Conservation (phyloP, 1,140 invertebrate species). For the Euwallacea fornicatus region DNA sequence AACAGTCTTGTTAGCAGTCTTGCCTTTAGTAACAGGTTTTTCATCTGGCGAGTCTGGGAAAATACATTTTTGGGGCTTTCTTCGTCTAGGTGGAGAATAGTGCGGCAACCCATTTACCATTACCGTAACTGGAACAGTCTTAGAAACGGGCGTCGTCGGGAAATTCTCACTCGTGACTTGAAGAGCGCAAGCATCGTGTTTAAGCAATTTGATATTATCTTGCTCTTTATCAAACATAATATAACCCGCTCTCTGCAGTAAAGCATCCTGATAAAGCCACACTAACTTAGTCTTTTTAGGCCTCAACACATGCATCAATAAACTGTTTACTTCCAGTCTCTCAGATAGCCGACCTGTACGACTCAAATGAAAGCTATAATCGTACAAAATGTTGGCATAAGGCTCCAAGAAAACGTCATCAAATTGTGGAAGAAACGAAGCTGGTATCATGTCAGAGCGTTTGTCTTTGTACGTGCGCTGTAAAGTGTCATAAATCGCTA, state of each 20-base stretch:
- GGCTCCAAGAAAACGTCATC: conserved; percentile 22
- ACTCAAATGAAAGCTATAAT: conserved; percentile 20
- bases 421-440: conserved; percentile 21
- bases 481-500: conserved; percentile 24
- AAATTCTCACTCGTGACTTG: too few species aligned
- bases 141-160: too few species aligned
- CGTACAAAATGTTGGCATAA: conserved; percentile 32
- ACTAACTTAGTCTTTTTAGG: conserved; percentile 12
- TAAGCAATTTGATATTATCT: background rate
- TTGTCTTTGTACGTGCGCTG: conserved; percentile 13
- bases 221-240: background rate
- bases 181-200: too few species aligned
- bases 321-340: conserved; percentile 29
- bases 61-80: background rate
- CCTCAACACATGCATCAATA: conserved; percentile 24
- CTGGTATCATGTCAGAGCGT: conserved; percentile 11
- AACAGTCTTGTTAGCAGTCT: too few species aligned
- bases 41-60: background rate
- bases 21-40: too few species aligned
- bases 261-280: conserved; percentile 28
- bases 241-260: conserved; percentile 30
- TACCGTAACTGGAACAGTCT: too few species aligned
- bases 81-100: background rate
- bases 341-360: background rate
- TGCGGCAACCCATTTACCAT: background rate